Evolutionary conservation across 2,888 invertebrate species (phyloP).

Genomic region (Acanthosoma haemorrhoidale): DNA sequence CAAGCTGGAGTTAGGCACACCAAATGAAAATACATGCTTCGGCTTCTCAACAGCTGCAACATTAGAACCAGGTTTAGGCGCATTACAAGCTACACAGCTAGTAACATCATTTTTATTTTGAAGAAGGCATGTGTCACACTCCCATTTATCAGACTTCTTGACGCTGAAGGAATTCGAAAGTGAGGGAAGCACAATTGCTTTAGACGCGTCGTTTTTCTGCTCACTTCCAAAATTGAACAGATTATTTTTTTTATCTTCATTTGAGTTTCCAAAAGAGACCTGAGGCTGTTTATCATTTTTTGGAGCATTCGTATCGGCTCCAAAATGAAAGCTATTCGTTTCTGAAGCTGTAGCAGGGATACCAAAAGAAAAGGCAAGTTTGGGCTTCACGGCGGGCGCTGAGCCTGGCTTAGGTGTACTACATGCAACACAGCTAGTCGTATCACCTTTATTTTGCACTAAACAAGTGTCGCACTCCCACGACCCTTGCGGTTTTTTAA

Average conservation of each 20-base stretch:
- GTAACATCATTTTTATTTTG: conserved; percentile 50
- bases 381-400: conserved; percentile 30
- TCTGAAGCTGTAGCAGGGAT: conserved; percentile 20
- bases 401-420: conserved; percentile 52
- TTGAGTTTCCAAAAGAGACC: conserved; percentile 4
- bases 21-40: conserved; percentile 37
- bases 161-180: conserved; percentile 45
- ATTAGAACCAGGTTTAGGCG: conserved; percentile 49
- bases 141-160: conserved; percentile 54
- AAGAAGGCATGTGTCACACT: conserved; percentile 58
- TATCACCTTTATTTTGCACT: conserved; percentile 52
- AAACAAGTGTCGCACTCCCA: conserved; percentile 62
- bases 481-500: conserved; percentile 47
- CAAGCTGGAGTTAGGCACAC: conserved; percentile 24
- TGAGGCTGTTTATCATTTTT: neutral
- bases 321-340: conserved; percentile 22
- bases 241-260: neutral
- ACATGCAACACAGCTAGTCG: conserved; percentile 55
- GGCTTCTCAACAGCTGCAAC: conserved; percentile 32
- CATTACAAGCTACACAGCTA: conserved; percentile 57
- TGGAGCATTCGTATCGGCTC: neutral
- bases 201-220: neutral
- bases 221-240: neutral
- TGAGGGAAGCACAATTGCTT: conserved; percentile 18
- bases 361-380: conserved; percentile 38